Evolutionary conservation across 2,797 vertebrate species (phyloP).

Genomic region (Lophius americanus): DNA sequence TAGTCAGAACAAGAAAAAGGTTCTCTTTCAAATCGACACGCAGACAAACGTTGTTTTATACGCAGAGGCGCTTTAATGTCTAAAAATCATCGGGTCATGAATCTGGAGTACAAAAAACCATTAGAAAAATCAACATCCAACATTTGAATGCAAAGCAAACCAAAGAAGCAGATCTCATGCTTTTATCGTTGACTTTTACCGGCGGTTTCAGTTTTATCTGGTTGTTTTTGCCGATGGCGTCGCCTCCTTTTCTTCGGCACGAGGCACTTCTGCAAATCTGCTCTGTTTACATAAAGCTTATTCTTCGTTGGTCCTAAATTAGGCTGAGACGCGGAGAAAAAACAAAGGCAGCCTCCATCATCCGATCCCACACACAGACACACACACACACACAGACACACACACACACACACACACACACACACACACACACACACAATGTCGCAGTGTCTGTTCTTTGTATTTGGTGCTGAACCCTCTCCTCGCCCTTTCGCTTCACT

Average conservation of each 20-base stretch:
- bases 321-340: conserved; percentile 15
- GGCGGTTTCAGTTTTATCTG: too few relatives aligned
- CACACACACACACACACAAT: conserved; percentile 3
- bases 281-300: conserved; percentile 18
- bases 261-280: background rate
- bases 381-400: conserved; percentile 26
- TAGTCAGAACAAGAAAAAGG: too few relatives aligned
- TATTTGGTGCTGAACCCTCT: conserved; percentile 44
- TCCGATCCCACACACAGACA: conserved; percentile 1
- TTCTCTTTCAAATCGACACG: too few relatives aligned
- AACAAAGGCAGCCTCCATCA: conserved; percentile 36
- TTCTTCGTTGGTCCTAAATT: conserved; percentile 21
- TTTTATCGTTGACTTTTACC: too few relatives aligned
- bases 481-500: conserved; percentile 67
- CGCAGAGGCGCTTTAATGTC: too few relatives aligned
- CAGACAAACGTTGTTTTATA: too few relatives aligned
- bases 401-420: conserved; percentile 30
- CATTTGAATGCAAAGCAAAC: too few relatives aligned
- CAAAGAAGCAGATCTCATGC: too few relatives aligned
- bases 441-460: conserved; percentile 40
- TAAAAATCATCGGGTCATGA: too few relatives aligned
- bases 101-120: too few relatives aligned
- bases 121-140: too few relatives aligned
- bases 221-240: too few relatives aligned
- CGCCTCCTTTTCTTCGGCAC: background rate